Percentiles rank a stretch among this genome's conserved stretches.
Conservation (phyloP, 2,797 vertebrate genomes). For the Chelon labrosus region DNA sequence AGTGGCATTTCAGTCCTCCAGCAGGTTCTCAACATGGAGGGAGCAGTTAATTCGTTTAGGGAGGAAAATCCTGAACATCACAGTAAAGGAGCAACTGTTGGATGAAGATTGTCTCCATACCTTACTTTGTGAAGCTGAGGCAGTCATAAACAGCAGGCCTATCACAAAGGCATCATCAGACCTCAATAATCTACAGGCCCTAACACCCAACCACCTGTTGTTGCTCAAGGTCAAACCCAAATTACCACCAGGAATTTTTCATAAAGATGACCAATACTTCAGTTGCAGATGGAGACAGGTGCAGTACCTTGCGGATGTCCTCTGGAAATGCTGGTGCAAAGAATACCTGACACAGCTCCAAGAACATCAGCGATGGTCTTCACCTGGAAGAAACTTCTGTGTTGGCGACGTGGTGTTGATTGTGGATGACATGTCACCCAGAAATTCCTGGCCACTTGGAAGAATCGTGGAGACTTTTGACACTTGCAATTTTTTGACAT, state of each 20-base stretch:
- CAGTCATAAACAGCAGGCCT: slow-evolving; percentile 37
- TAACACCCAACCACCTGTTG: slow-evolving; percentile 24
- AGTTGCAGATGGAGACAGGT: slow-evolving; percentile 55
- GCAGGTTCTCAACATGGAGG: slow-evolving; percentile 24
- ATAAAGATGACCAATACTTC: not conserved
- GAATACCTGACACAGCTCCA: slow-evolving; percentile 31
- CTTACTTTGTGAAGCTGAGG: slow-evolving; percentile 34
- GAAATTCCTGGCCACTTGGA: slow-evolving; percentile 32
- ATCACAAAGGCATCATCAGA: slow-evolving; percentile 31
- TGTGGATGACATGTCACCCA: slow-evolving; percentile 14
- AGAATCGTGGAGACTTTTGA: not conserved
- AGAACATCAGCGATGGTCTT: slow-evolving; percentile 10
- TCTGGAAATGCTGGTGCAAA: slow-evolving; percentile 34
- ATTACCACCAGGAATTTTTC: no score
- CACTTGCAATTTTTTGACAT: no score
- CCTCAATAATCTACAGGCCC: slow-evolving; percentile 20
- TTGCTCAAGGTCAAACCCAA: slow-evolving; percentile 13
- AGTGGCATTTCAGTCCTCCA: slow-evolving; percentile 25
- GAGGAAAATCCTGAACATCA: slow-evolving; percentile 13
- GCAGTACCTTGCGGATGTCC: no score
- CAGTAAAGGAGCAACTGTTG: slow-evolving; percentile 18
- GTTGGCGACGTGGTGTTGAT: slow-evolving; percentile 16
- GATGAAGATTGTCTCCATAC: slow-evolving; percentile 35
- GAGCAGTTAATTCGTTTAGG: slow-evolving; percentile 14
- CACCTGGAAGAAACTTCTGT: not conserved